phyloP scores from a whole-genome alignment of 92 coral and sea anemone species.

The Plumapathes pennacea region DNA sequence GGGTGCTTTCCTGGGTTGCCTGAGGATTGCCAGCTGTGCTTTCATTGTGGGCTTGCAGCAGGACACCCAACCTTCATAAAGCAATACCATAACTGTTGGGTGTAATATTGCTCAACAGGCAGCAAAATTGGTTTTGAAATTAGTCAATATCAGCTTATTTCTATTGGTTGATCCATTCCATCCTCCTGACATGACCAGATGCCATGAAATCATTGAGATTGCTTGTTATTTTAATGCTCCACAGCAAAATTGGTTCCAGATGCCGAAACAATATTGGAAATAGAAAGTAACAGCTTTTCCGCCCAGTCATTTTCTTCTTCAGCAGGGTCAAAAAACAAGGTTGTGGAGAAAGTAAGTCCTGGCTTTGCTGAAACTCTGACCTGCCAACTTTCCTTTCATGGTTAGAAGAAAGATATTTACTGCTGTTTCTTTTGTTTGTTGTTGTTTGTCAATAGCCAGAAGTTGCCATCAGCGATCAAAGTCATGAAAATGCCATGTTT shows the following conservation, averaged over 20 bases:
- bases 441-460: constrained; percentile 14
- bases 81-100: no score
- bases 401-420: not conserved
- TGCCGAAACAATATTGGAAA: constrained; percentile 73
- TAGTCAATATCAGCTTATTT: no score
- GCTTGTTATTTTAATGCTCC: not conserved
- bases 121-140: no score
- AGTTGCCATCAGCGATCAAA: constrained; percentile 22
- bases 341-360: constrained; percentile 1
- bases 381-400: not conserved
- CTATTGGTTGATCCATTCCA: no score
- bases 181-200: no score
- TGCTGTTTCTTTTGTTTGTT: not conserved
- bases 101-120: no score
- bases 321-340: constrained; percentile 19
- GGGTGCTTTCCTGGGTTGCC: no score
- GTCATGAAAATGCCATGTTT: constrained; percentile 85
- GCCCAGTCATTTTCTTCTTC: constrained; percentile 85
- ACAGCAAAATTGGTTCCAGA: constrained; percentile 72
- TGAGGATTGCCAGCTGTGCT: no score
- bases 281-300: constrained; percentile 86
- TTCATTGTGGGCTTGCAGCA: no score
- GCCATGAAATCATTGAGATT: not conserved
- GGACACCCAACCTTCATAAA: no score
- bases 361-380: not conserved